Conservation (phyloP, 2,888 invertebrate species). For the Criorhina ranunculi region DNA sequence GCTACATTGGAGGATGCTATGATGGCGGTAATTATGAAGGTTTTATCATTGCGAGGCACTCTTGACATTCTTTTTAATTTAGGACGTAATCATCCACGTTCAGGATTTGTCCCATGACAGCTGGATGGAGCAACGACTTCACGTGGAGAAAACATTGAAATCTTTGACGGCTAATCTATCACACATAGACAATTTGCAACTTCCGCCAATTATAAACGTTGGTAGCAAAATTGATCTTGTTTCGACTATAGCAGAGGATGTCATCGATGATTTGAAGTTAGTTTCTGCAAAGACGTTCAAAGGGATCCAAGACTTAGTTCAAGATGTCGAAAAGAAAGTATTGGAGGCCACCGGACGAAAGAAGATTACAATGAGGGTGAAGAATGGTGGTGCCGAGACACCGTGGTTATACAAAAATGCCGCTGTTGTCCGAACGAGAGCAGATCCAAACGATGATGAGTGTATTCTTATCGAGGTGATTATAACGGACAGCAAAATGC, state of each 20-base stretch:
- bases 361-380: slow-evolving; percentile 86
- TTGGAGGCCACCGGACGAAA: slow-evolving; percentile 85
- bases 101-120: slow-evolving; percentile 92
- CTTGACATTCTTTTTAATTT: slow-evolving; percentile 76
- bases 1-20: slow-evolving; percentile 93
- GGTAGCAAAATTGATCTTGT: slow-evolving; percentile 90
- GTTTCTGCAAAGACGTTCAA: slow-evolving; percentile 85
- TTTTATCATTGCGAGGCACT: background rate
- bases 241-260: slow-evolving; percentile 36
- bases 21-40: slow-evolving; percentile 85
- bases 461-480: slow-evolving; percentile 86
- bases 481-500: slow-evolving; percentile 86
- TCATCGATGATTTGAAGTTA: slow-evolving; percentile 80
- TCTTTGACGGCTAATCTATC: slow-evolving; percentile 84
- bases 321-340: slow-evolving; percentile 83
- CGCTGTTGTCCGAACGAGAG: slow-evolving; percentile 85
- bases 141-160: slow-evolving; percentile 88
- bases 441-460: slow-evolving; percentile 86
- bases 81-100: slow-evolving; percentile 93
- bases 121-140: slow-evolving; percentile 87
- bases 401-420: slow-evolving; percentile 89
- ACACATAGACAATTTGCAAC: slow-evolving; percentile 60
- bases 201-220: slow-evolving; percentile 87
- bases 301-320: slow-evolving; percentile 82
- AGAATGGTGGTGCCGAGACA: slow-evolving; percentile 86